Conservation (phyloP, 2,888 invertebrate genomes). For the Drosophila tripunctata region DNA sequence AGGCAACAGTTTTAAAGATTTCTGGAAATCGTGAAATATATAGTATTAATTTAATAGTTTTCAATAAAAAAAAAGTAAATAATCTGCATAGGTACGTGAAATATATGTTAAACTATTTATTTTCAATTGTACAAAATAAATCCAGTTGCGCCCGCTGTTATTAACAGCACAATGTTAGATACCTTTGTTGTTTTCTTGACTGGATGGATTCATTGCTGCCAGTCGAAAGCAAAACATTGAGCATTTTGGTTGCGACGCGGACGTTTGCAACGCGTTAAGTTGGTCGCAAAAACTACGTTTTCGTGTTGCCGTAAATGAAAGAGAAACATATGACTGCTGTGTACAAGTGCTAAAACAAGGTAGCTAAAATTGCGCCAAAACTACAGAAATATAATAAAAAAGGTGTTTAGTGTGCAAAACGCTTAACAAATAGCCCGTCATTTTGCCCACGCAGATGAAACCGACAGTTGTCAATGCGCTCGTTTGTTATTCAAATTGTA, state of each 20-base stretch:
- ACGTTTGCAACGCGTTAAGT: background rate
- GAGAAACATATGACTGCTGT: conserved; percentile 15
- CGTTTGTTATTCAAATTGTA: conserved; percentile 14
- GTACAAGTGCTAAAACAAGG: conserved; percentile 5
- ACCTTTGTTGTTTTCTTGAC: background rate
- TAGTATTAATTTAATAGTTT: too few species aligned
- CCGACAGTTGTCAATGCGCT: conserved; percentile 21
- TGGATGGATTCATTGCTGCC: conserved; percentile 6
- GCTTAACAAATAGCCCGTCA: conserved; percentile 19
- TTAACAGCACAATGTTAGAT: conserved; percentile 15
- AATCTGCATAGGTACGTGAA: too few species aligned
- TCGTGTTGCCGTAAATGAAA: conserved; percentile 16
- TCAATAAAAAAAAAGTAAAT: too few species aligned
- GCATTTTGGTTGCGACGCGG: conserved; percentile 29
- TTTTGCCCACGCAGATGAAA: background rate
- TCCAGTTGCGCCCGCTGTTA: background rate
- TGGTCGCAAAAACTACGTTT: conserved; percentile 18
- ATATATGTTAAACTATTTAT: background rate
- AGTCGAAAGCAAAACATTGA: conserved; percentile 42
- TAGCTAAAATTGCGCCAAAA: conserved; percentile 44
- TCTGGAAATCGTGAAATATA: background rate
- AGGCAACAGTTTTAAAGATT: background rate
- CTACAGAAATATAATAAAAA: conserved; percentile 3
- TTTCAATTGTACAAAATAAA: background rate
- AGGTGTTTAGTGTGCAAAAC: conserved; percentile 41